Evolutionary conservation across 2,888 invertebrate species (phyloP), one percentile per base, ranked within the genome.

Genomic region (Tillus elongatus): DNA sequence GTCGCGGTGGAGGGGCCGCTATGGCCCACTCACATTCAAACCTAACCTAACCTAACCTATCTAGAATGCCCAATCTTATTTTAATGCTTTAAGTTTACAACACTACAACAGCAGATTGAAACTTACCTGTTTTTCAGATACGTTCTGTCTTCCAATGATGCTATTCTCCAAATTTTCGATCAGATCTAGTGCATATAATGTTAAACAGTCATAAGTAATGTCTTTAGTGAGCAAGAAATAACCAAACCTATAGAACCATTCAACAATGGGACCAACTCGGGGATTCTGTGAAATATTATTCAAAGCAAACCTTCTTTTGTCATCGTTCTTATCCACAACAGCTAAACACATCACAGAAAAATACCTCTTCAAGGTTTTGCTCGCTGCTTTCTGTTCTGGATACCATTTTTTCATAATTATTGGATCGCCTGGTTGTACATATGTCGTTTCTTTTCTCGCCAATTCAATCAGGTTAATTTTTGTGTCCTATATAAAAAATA

Each of bases 201-300:
- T 64, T 13, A 66, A 41, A 36, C 54, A 52, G 48, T 64, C 61
- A 39, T 63, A 62, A 3, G 61, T 61, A 12, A 61, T 56, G 44
- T 76, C 74, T 49, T 75, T 75, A 29, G 73, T 75, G 1, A 77
- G 54, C 2, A 75, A 68, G 27, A 75, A 52, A 13, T 75, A 74
- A 0, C 72, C 72, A 47, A 76, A 58, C 52, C 74, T 72, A 53
- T 76, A 75, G 32, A 76, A 68, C 59, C 75, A 75, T 9, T 75
- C 73, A 36, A 73, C 70, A 45, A 76, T 73, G 0, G 74, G 73
- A 0, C 75, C 76, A 13, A 75, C 73, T 13, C 70, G 57, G 1
- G 70, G 68, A 53, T 77, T 75, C n/a, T 68, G 68, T 44, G 67
- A 67, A 29, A 77, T 59, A 54, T 75, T 74, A 42, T 66, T 64